Base-by-base conservation (phyloP, 2,113 vertebrate genomes). In the Corynorhinus townsendii region DNA sequence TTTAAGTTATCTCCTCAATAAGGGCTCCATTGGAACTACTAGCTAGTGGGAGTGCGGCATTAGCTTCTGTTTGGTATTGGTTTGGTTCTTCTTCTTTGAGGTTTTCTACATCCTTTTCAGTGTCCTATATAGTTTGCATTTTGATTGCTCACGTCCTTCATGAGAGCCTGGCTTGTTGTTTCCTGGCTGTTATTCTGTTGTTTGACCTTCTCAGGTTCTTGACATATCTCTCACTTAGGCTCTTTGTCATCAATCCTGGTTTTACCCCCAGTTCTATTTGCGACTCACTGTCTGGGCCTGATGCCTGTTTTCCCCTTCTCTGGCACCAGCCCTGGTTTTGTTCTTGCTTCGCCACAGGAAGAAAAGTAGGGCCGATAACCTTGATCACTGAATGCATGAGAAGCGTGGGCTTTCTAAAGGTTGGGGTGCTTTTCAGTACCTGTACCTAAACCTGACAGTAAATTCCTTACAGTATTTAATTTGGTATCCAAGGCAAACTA, bases 181-280 rank as follows among this genome's bases (percentile, higher is more conserved):
- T 83, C 40, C 45, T 69, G 20, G 71, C n/a, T 79, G 38, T 22
- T 88, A 2, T n/a, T 82, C 15, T 43, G 73, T 24, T 64, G 15
- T 84, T 90, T 93, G 40, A 43, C 56, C 62, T 85, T 92, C 69
- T 95, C n/a, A 77, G 66, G 20, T 88, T 80, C 52, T 85, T 82
- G 8, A 62, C 59, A 12, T 14, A 3, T 77, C 35, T 75, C 35
- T 86, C 35, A 26, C 68, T 59, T 62, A n/a, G 45, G 49, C 30
- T 71, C 17, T 38, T 59, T 71, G 76, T 81, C 47, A 66, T 85
- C 81, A 68, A 54, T 73, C 43, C 30, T 56, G 33, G 12, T 71
- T 86, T 92, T 19, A 49, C 26, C 26, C 38, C 19, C 15, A 43
- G 6, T 79, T 90, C n/a, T 87, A 8, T 90, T 86, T 89, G 49